A percentile compares a stretch with the other conserved stretches of the same genome.
Conservation (phyloP, 2,888 invertebrate species). For the Thysanoteuthis rhombus region DNA sequence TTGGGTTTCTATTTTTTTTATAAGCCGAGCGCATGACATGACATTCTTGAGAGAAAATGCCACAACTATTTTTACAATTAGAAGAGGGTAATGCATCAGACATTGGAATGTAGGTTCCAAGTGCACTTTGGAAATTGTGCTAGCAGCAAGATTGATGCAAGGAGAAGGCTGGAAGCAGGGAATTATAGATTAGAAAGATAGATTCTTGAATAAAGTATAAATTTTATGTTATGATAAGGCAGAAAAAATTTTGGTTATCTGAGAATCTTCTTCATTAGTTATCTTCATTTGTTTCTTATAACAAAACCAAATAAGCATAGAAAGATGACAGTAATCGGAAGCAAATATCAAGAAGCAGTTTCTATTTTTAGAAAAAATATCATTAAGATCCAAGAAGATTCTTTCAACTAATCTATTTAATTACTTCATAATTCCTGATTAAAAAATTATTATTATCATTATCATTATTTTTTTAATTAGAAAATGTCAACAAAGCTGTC, state of each 20-base stretch:
- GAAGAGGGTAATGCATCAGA: not conserved
- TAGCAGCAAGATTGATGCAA: not conserved
- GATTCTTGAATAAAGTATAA: not conserved
- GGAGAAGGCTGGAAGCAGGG: not conserved
- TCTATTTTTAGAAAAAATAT: too few relatives aligned
- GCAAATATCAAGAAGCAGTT: too few relatives aligned
- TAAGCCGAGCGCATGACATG: not conserved
- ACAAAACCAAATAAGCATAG: not conserved
- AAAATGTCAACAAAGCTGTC: too few relatives aligned
- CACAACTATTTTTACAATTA: not conserved
- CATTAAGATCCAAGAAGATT: too few relatives aligned
- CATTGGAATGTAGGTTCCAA: not conserved
- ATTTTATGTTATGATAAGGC: not conserved
- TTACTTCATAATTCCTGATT: too few relatives aligned
- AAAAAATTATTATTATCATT: too few relatives aligned
- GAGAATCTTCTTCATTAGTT: not conserved
- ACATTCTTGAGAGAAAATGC: not conserved
- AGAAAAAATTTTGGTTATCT: not conserved
- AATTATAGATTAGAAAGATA: not conserved
- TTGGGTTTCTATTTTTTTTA: not conserved
- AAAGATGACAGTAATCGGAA: not conserved
- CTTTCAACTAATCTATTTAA: too few relatives aligned
- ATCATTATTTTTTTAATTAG: too few relatives aligned
- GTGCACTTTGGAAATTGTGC: not conserved
- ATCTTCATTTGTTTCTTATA: not conserved